Conservation (phyloP, 2,888 invertebrate genomes). For the Sicus ferrugineus region DNA sequence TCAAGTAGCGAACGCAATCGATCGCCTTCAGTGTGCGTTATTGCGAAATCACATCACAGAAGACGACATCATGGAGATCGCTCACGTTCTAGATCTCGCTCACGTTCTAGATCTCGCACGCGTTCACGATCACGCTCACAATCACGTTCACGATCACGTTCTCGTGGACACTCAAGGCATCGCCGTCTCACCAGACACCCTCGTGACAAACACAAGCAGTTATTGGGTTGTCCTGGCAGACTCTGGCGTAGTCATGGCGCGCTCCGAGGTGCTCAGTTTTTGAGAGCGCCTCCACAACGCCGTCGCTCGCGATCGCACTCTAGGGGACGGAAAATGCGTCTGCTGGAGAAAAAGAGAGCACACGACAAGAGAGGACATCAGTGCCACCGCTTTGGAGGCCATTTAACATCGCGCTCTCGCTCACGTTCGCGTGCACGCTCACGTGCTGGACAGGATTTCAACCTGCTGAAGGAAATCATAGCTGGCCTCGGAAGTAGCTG, state of each 20-base stretch:
- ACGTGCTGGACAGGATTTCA: no score
- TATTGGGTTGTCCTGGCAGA: no score
- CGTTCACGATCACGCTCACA: slow-evolving; percentile 33
- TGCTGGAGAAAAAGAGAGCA: no score
- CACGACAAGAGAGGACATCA: slow-evolving; percentile 18
- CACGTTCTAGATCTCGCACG: neutral
- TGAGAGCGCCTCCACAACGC: no score
- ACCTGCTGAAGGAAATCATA: no score
- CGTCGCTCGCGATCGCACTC: slow-evolving; percentile 35
- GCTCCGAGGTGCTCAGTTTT: no score
- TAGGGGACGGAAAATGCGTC: slow-evolving; percentile 31
- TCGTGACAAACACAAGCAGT: no score
- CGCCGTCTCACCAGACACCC: no score
- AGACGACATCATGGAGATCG: slow-evolving; percentile 30
- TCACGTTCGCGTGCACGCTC: neutral
- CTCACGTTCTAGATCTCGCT: no score
- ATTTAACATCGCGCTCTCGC: neutral
- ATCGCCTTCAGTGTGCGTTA: neutral
- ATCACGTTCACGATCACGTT: slow-evolving; percentile 32
- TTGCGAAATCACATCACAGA: neutral
- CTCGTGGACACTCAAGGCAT: slow-evolving; percentile 41
- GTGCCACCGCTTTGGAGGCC: slow-evolving; percentile 3
- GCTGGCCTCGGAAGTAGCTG: no score
- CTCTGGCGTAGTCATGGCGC: no score
- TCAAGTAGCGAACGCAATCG: slow-evolving; percentile 27